These are phyloP conservation scores for Ornithorhynchus anatinus DNA, from an alignment of 2,113 vertebrate genomes.

Conservation along the genomic window DNA sequence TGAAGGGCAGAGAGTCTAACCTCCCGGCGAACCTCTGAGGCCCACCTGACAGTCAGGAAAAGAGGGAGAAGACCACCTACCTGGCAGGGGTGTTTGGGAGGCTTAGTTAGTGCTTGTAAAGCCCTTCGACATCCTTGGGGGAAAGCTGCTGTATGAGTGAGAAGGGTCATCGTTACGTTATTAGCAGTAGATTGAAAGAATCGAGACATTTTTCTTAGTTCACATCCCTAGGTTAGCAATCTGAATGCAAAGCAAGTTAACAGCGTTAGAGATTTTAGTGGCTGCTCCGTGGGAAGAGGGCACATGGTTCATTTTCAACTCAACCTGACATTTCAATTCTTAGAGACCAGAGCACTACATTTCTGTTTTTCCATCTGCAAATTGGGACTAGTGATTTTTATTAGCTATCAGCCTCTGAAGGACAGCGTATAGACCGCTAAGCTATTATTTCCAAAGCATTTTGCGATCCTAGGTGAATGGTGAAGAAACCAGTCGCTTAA, in stretches of 20 bases:
- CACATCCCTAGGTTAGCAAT: conserved; percentile 8
- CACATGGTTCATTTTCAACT: too few species aligned
- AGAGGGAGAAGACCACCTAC: conserved; percentile 46
- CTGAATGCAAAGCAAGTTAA: not conserved
- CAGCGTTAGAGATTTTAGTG: not conserved
- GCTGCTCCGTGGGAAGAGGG: not conserved
- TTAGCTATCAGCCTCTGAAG: not conserved
- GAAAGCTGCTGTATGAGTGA: conserved; percentile 55
- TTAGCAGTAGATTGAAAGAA: conserved; percentile 20
- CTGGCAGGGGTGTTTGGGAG: conserved; percentile 45
- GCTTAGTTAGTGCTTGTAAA: conserved; percentile 59
- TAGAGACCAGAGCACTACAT: not conserved
- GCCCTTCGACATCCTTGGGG: conserved; percentile 62
- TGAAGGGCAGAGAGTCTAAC: not conserved
- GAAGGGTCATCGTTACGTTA: conserved; percentile 49
- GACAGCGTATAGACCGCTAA: too few species aligned
- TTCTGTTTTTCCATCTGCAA: not conserved
- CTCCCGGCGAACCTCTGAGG: not conserved
- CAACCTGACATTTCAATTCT: not conserved
- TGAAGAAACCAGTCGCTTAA: too few species aligned
- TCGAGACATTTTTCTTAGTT: not conserved
- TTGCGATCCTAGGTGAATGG: too few species aligned
- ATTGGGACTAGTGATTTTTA: not conserved
- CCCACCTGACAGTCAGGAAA: not conserved
- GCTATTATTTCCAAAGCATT: too few species aligned